These are phyloP conservation scores for Pongo abelii DNA, from an alignment of 2,113 vertebrate species.

Conservation along the genomic window DNA sequence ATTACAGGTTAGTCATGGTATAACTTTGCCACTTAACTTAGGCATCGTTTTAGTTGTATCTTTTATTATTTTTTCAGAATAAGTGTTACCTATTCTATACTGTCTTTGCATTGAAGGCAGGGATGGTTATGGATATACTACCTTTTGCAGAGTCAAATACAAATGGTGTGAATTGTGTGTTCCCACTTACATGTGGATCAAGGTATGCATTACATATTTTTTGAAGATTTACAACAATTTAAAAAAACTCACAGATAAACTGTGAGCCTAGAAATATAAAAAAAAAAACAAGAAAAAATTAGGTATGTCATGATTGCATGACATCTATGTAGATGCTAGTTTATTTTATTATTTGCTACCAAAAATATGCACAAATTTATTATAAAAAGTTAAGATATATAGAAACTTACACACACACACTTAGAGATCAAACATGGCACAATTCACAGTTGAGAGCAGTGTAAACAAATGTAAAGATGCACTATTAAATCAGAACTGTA, in stretches of 20 bases:
- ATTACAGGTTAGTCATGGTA: background rate
- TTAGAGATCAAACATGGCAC: background rate
- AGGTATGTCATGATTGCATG: background rate
- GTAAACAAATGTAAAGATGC: background rate
- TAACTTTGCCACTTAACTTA: background rate
- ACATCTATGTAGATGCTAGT: background rate
- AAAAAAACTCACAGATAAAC: background rate
- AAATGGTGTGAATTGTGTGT: background rate
- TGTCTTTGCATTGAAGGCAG: background rate
- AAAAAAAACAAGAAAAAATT: background rate
- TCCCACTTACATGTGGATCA: background rate
- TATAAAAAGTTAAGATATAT: background rate
- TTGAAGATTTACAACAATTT: background rate
- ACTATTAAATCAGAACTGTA: background rate
- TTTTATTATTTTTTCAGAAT: slow-evolving; percentile 7
- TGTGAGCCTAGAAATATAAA: background rate
- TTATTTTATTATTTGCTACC: background rate
- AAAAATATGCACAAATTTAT: background rate
- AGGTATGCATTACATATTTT: background rate
- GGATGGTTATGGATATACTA: background rate
- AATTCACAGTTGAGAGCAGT: background rate
- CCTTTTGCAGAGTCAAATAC: background rate
- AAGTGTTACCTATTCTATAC: background rate
- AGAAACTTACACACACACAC: background rate
- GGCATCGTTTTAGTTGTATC: background rate